These are phyloP conservation scores for Acleris laterana DNA, from an alignment of 2,888 invertebrate genomes.

Conservation along the genomic window DNA sequence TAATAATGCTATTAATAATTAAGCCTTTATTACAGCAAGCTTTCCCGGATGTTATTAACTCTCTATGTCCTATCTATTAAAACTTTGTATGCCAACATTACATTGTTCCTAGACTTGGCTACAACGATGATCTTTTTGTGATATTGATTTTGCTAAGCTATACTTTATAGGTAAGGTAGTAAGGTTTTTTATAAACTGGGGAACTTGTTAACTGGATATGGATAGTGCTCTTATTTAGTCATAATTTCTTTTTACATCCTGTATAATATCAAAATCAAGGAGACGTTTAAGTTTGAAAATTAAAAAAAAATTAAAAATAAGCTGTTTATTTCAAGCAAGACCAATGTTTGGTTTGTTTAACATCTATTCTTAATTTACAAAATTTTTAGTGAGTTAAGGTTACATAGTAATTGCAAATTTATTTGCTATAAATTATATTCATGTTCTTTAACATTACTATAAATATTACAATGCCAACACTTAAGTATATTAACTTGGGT, in stretches of 20 bases:
- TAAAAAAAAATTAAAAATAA: too few relatives aligned
- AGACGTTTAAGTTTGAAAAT: too few relatives aligned
- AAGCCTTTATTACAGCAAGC: conserved; percentile 13
- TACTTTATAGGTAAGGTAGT: background rate
- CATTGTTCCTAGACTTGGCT: conserved; percentile 9
- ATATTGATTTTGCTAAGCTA: background rate
- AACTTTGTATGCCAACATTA: conserved; percentile 20
- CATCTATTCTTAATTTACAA: too few relatives aligned
- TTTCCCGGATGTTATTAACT: conserved; percentile 29
- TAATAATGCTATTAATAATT: conserved; percentile 14
- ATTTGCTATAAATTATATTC: too few relatives aligned
- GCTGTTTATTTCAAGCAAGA: too few relatives aligned
- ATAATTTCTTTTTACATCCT: background rate
- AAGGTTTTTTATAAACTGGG: background rate
- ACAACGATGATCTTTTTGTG: conserved; percentile 18
- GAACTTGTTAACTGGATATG: background rate
- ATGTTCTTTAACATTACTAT: too few relatives aligned
- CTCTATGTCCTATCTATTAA: conserved; percentile 13
- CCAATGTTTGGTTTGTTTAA: too few relatives aligned
- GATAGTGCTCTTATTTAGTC: background rate
- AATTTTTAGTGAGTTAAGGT: too few relatives aligned
- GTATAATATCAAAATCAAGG: background rate
- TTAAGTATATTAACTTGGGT: too few relatives aligned
- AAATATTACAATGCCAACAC: too few relatives aligned
- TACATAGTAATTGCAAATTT: too few relatives aligned